Base-by-base conservation (phyloP, 1,140 invertebrate genomes). In the Dendroctonus valens region DNA sequence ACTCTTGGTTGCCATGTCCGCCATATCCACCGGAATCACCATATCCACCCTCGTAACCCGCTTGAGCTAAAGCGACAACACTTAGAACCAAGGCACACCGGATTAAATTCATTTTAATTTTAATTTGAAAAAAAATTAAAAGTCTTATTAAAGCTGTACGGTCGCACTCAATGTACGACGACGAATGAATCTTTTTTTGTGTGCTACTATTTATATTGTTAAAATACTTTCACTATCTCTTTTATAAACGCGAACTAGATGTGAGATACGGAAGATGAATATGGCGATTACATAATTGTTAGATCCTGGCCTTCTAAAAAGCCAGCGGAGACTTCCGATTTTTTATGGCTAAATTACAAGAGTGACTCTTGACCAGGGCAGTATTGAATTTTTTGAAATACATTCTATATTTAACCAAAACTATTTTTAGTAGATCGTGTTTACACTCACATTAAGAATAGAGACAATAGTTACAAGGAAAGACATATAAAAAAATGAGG, bases 21-120 rank as follows among this genome's bases (percentile, higher is more conserved):
- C 71, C 74, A 41, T 72, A 72, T 58, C 68, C 73, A 48, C 71
- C 74, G 42, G 26, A 26, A 26, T 26, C 26, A 26, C 71, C 74
- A 41, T 72, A 72, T 58, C 72, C 76, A 67, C 74, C 57, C 38
- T 72, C 48, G 57, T 59, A 76, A 41, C 73, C 69, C 58, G 72
- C 74, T 69, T 73, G 71, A 61, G 72, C 74, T 48, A 70, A 61
- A 48, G 71, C 75, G 42, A 75, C 52, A 50, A 67, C 62, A 62
- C 68, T 72, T 51, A 76, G 58, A 59, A 72, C 39, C 59, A 69
- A 67, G 71, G 73, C 40, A 58, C 55, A 15, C 41, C 12, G 12
- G 14, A 39, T 11, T 12, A 12, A 54, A 9, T 59, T 49, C 58
- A 41, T 59, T 7, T 26, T 26, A 3, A 26, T 26, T 26, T 26